Base-by-base conservation (phyloP, 2,888 invertebrate genomes). In the Acronicta aceris region DNA sequence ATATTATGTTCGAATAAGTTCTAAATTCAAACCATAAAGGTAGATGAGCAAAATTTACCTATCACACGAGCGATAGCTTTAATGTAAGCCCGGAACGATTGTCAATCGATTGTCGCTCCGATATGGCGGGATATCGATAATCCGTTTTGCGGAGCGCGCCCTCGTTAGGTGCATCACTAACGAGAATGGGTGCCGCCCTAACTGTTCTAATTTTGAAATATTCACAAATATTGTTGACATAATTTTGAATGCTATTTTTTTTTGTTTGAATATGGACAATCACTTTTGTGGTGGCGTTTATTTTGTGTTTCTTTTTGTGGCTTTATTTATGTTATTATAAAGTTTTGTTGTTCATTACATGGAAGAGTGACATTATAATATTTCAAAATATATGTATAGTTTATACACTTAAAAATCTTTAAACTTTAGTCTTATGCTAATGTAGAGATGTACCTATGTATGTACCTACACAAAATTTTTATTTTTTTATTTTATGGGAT, bases 121-220 rank as follows among this genome's bases (percentile, higher is more conserved):
- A 74, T 74, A 76, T 79, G 74, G 68, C 71, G 62, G 70, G 67
- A 61, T 79, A 79, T 78, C 79, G 79, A 76, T 79, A 78, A 78
- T 77, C 79, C 74, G 77, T 68, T 78, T 78, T 74, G 72, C 52
- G 66, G 69, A 62, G 78, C 76, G 79, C 66, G 77, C 65, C 69
- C 79, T 78, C 78, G 78, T 78, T 78, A 79, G 75, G 77, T 79
- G 77, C 79, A 79, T 78, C 74, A 73, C 72, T 79, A 78, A 79
- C 77, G 79, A 77, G 74, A 64, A 66, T 65, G 58, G 76, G 65
- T 62, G 65, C 68, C 68, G 51, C 65, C 64, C 68, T 76, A 74
- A 65, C 66, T 53, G 76, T 74, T 71, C 78, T 78, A 73, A 77
- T 76, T 77, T 77, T 62, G 66, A 64, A 71, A 65, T 78, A 65